phyloP scores from a whole-genome alignment of 2,888 invertebrate species.

The Cheilosia vulpina region DNA sequence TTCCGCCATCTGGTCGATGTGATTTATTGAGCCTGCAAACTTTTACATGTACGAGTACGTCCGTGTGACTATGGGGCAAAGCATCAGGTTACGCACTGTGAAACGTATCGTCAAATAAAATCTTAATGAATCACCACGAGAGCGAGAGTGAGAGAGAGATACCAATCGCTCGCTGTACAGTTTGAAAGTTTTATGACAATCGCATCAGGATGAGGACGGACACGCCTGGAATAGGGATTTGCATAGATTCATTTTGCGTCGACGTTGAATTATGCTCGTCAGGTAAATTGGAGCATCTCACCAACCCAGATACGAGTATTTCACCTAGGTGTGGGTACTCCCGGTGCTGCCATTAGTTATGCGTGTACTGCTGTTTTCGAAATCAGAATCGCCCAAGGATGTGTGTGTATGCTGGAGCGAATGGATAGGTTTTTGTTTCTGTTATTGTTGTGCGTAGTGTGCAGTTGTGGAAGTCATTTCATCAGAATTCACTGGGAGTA shows the following conservation, averaged over 20 bases:
- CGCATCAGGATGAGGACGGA: slow-evolving; percentile 1
- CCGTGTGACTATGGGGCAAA: slow-evolving; percentile 12
- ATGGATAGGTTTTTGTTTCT: not conserved
- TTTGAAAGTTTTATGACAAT: slow-evolving; percentile 52
- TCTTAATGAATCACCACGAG: slow-evolving; percentile 56
- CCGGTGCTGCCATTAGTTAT: slow-evolving; percentile 37
- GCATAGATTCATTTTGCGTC: slow-evolving; percentile 59
- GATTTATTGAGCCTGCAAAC: slow-evolving; percentile 53
- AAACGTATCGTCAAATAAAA: slow-evolving; percentile 53
- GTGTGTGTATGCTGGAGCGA: not conserved
- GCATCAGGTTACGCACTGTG: slow-evolving; percentile 41
- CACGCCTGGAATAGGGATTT: slow-evolving; percentile 40
- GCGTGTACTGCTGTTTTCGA: slow-evolving; percentile 34
- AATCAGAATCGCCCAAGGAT: slow-evolving; percentile 39
- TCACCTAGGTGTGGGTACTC: not conserved
- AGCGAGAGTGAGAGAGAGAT: not conserved
- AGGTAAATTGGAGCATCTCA: slow-evolving; percentile 9
- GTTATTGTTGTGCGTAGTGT: slow-evolving; percentile 5
- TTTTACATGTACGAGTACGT: not conserved
- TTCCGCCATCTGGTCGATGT: slow-evolving; percentile 42
- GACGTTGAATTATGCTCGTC: slow-evolving; percentile 58
- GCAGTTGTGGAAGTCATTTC: slow-evolving; percentile 34
- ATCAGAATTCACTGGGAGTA: slow-evolving; percentile 21
- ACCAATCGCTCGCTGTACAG: slow-evolving; percentile 18
- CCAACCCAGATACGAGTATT: not conserved